Evolutionary conservation across 2,113 vertebrate genomes (phyloP), one percentile per base, ranked within the genome.

Genomic region (Seriola rivoliana): DNA sequence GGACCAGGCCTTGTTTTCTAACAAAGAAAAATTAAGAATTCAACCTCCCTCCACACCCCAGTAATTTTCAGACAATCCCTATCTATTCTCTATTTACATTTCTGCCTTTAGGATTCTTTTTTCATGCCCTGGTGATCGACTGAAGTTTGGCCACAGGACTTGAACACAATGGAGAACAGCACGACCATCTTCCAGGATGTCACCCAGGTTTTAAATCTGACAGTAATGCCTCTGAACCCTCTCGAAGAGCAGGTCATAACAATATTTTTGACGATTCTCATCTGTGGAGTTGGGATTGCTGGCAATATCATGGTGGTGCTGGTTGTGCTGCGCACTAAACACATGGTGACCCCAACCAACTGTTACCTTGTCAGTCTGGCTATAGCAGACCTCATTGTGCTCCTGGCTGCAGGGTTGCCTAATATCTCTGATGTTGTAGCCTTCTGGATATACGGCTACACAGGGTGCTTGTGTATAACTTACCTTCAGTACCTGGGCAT

Each of bases 401-500:
- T 97, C 8, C 79, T 97, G 85, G 95, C 95, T 0, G 96, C 96
- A 0, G 95, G 96, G 17, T 94, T 97, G 75, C 97, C 97, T 21
- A 95, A 97, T 34, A 96, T 96, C 86, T 96, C 96, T 0, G 93
- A 97, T 16, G 96, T 94, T 36, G 88, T 95, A 11, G 92, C 95
- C 8, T 93, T 95, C 65, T 97, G 96, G 96, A 93, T 97, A 13
- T 98, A 96, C 1, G 95, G 96, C 79, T 95, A 96, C 16, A 90
- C 91, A 0, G 96, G 96, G 64, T 97, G 97, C 92, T 92, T 96
- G 71, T 96, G 93, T 78, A 97, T 98, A 82, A 98, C 96, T 34
- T 97, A 97, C 14, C 72, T 97, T 70, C 97, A 97, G 92, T 96
- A 97, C 62, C n/a, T 97, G 74, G 97, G 96, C 85, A 97, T 97